phyloP scores from a whole-genome alignment of 2,113 vertebrate genomes.

The Apeltes quadracus region DNA sequence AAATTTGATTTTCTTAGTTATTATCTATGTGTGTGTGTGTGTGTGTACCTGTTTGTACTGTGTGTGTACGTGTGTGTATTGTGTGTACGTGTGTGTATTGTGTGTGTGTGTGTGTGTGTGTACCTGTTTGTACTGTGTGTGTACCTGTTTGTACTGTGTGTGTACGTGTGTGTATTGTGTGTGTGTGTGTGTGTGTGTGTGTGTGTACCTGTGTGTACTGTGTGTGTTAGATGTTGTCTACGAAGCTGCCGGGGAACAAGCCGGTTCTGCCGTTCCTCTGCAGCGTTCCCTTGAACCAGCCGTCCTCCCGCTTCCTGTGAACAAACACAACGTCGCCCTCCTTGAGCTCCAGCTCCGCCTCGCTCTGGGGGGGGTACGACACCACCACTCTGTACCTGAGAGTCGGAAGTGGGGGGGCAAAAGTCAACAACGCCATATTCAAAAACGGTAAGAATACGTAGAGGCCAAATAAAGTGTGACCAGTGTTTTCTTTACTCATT shows the following conservation, averaged over 20 bases:
- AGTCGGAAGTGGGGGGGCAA: constrained; percentile 41
- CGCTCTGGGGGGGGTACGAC: constrained; percentile 97
- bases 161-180: background rate
- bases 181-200: background rate
- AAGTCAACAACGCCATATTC: too few species aligned
- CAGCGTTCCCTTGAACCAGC: constrained; percentile 99
- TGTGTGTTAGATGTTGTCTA: constrained; percentile 92
- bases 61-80: too few species aligned
- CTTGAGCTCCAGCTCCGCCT: constrained; percentile 98
- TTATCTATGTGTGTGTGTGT: background rate
- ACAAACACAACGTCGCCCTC: constrained; percentile 99
- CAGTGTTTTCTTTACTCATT: too few species aligned
- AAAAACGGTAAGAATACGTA: too few species aligned
- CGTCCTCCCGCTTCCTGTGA: constrained; percentile 95
- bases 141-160: too few species aligned
- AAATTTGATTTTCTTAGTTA: background rate
- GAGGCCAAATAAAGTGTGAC: too few species aligned
- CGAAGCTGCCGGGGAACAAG: constrained; percentile 97
- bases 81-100: too few species aligned
- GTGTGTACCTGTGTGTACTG: too few species aligned
- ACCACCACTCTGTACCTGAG: constrained; percentile 95
- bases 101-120: too few species aligned
- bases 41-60: too few species aligned
- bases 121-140: too few species aligned
- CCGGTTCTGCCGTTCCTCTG: constrained; percentile 97